Conservation (phyloP, 2,888 invertebrate species). For the Habroteleia sp. region DNA sequence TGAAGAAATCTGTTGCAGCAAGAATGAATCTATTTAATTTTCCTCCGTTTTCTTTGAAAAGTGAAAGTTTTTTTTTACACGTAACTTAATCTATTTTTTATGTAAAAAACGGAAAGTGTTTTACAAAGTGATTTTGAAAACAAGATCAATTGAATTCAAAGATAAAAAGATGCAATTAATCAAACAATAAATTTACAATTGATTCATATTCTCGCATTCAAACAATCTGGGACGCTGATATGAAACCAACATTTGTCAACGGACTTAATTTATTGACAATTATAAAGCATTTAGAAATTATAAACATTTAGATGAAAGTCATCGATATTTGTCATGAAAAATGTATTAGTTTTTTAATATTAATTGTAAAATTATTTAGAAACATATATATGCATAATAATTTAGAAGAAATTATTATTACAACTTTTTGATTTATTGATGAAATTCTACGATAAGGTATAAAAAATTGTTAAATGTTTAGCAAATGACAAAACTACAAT, state of each 20-base stretch:
- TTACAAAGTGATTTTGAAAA: not conserved
- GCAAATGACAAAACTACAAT: too few relatives aligned
- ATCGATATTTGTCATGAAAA: constrained; percentile 38
- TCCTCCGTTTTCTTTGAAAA: too few relatives aligned
- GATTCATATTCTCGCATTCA: constrained; percentile 19
- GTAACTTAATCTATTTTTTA: too few relatives aligned
- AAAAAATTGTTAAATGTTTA: too few relatives aligned
- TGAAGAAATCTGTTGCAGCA: too few relatives aligned
- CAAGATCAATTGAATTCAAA: not conserved
- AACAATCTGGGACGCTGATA: constrained; percentile 18
- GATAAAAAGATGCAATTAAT: constrained; percentile 15
- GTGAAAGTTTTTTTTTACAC: too few relatives aligned
- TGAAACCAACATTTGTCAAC: constrained; percentile 14
- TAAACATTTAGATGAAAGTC: constrained; percentile 54
- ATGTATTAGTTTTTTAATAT: constrained; percentile 13
- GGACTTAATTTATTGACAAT: constrained; percentile 46
- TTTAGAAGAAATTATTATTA: constrained; percentile 1
- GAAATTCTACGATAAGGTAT: too few relatives aligned
- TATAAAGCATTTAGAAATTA: too few relatives aligned
- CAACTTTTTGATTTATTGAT: too few relatives aligned
- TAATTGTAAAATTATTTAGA: constrained; percentile 12
- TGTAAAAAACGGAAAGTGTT: too few relatives aligned
- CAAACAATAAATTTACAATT: constrained; percentile 10
- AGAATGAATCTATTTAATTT: too few relatives aligned
- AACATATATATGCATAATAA: too few relatives aligned